Base-by-base conservation (phyloP, 2,888 invertebrate genomes). In the Phalera bucephala region DNA sequence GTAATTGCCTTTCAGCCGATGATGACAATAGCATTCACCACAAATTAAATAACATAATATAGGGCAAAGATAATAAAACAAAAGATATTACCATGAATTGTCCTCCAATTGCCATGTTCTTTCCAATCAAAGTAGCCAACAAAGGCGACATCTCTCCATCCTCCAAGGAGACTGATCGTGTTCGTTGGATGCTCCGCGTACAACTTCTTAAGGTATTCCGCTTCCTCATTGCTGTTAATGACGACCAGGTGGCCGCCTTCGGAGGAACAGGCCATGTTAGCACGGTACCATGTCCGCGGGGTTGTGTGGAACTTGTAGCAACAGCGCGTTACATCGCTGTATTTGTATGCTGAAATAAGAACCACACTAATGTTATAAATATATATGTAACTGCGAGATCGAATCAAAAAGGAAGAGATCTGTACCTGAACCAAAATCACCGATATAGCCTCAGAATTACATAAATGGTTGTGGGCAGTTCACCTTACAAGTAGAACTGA, bases 231-330 rank as follows among this genome's bases (percentile, higher is more conserved):
- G 6, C 59, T 72, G 54, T 77, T 74, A 38, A 75, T 67, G 44
- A 77, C 58, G 19, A n/a, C n/a, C n/a, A n/a, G n/a, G n/a, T n/a
- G n/a, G 55, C 58, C 72, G n/a, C 70, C 72, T 36, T 77, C 76
- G 0, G 65, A 69, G 8, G 50, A 40, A 26, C 77, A 77, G 2
- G 68, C 39, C 66, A 68, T 68, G 51, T 56, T 64, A 0, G 73
- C 77, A 0, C 65, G 45, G 0, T 66, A 54, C 73, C 73, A 77
- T 2, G 57, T 54, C 1, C 60, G 53, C 0, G 66, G 65, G 0
- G 52, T 42, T 1, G 28, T 41, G 45, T 76, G 76, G 51, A 73
- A 68, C 42, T 78, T 76, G 50, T 77, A 77, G 32, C 76, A 77
- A 14, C 52, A 67, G 1, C 64, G 59, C 0, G 75, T 73, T 1